Evolutionary conservation across 1,140 invertebrate genomes (phyloP), one percentile per base, ranked within the genome.

Genomic region (Ylistrum balloti): DNA sequence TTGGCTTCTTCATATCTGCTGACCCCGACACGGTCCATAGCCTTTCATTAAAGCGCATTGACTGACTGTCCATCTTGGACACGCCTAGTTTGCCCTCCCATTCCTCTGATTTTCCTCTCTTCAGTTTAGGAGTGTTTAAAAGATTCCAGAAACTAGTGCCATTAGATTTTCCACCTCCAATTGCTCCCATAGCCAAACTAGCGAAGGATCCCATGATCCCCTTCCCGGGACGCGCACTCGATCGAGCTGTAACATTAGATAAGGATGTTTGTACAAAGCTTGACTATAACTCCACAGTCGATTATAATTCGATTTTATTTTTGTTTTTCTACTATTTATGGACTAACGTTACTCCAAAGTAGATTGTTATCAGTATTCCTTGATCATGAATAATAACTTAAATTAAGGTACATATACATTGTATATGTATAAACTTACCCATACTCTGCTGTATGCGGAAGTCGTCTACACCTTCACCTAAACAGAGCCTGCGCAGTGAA

Each of bases 201-300:
- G 93, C 93, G 91, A 93, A 93, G 0, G 93, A 93, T 22, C 93
- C 93, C 91, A 93, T 93, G 17, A 92, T 91, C 38, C 93, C 92
- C 85, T 93, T 93, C 33, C 91, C 89, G 0, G 90, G 89, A 33
- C 88, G 88, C 2, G 91, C 38, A 32, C 33, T 56, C 33, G 92
- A 91, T 33, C 90, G 87, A 9, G 91, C 92, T 93, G 89, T n/a
- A 91, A 45, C 5, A 38, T 38, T 7, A 38, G 13, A 38, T 13
- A 38, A 38, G 35, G 13, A 38, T 38, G 13, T 38, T 38, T 38
- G 35, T 38, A n/a, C n/a, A n/a, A n/a, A n/a, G n/a, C n/a, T n/a
- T n/a, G n/a, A n/a, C n/a, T n/a, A n/a, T n/a, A n/a, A n/a, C n/a
- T n/a, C n/a, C n/a, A n/a, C n/a, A n/a, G n/a, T n/a, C n/a, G n/a